A percentile compares a stretch with the other conserved stretches of the same genome.
Conservation (phyloP, 1,140 invertebrate species). For the Lysiphlebus fabarum region DNA sequence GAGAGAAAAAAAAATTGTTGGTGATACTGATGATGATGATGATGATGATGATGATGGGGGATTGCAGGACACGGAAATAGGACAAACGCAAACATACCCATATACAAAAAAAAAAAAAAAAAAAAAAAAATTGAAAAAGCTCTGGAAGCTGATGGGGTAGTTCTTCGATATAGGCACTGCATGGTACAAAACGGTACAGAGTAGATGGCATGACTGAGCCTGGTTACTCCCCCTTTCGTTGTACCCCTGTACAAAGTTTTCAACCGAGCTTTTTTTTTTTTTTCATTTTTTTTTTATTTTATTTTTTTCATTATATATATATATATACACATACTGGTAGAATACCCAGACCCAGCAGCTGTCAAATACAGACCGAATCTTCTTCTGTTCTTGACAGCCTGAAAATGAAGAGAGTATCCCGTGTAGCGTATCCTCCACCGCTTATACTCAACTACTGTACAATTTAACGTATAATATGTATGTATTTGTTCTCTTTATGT, state of each 20-base stretch:
- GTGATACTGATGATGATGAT: neutral
- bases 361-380: slow-evolving; percentile 57
- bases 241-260: slow-evolving; percentile 24
- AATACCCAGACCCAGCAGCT: slow-evolving; percentile 51
- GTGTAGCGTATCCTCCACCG: slow-evolving; percentile 23
- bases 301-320: too few relatives aligned
- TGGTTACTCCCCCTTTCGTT: slow-evolving; percentile 1
- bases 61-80: slow-evolving; percentile 12
- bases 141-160: too few relatives aligned
- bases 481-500: too few relatives aligned
- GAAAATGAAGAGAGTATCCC: slow-evolving; percentile 56
- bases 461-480: too few relatives aligned
- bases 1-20: slow-evolving; percentile 4
- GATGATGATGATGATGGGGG: neutral
- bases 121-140: too few relatives aligned
- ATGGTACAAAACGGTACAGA: slow-evolving; percentile 3
- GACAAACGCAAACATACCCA: neutral
- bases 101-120: neutral
- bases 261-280: slow-evolving; percentile 8
- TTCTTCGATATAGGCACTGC: slow-evolving; percentile 1
- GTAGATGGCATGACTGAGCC: neutral
- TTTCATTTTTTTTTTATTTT: too few relatives aligned
- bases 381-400: slow-evolving; percentile 57
- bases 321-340: neutral
- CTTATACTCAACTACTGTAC: too few relatives aligned